phyloP scores from a whole-genome alignment of 2,888 invertebrate species.

The Calliphora vomitoria region DNA sequence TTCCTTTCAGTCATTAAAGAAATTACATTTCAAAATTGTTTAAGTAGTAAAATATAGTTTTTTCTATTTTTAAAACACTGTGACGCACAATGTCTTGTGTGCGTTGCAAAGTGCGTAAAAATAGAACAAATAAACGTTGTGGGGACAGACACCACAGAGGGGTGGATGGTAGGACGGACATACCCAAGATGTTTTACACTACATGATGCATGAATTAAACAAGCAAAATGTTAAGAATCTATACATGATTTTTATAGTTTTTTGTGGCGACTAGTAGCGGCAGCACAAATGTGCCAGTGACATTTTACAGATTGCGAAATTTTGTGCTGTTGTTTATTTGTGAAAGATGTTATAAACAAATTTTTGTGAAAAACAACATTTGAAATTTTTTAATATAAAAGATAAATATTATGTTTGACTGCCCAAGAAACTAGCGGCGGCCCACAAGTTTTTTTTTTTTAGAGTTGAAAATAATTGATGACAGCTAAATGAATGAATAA shows the following conservation, averaged over 20 bases:
- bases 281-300: slow-evolving; percentile 63
- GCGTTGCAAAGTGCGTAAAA: slow-evolving; percentile 64
- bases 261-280: not conserved
- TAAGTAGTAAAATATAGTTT: slow-evolving; percentile 24
- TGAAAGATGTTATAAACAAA: slow-evolving; percentile 24
- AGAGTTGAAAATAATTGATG: too few relatives aligned
- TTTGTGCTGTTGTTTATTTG: slow-evolving; percentile 9
- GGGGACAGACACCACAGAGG: not conserved
- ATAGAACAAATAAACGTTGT: slow-evolving; percentile 53
- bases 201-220: slow-evolving; percentile 63
- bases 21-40: slow-evolving; percentile 22
- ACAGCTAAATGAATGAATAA: too few relatives aligned
- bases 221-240: slow-evolving; percentile 31
- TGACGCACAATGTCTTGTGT: not conserved
- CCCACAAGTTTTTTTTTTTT: too few relatives aligned
- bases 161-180: slow-evolving; percentile 39
- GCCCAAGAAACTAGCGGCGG: too few relatives aligned
- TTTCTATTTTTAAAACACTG: slow-evolving; percentile 56
- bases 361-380: slow-evolving; percentile 5
- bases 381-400: not conserved
- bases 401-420: not conserved
- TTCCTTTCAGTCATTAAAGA: slow-evolving; percentile 16
- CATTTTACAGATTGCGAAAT: slow-evolving; percentile 70
- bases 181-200: slow-evolving; percentile 60
- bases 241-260: not conserved